Evolutionary conservation across 1,140 invertebrate genomes (phyloP).

Genomic region (Nasonia giraulti): DNA sequence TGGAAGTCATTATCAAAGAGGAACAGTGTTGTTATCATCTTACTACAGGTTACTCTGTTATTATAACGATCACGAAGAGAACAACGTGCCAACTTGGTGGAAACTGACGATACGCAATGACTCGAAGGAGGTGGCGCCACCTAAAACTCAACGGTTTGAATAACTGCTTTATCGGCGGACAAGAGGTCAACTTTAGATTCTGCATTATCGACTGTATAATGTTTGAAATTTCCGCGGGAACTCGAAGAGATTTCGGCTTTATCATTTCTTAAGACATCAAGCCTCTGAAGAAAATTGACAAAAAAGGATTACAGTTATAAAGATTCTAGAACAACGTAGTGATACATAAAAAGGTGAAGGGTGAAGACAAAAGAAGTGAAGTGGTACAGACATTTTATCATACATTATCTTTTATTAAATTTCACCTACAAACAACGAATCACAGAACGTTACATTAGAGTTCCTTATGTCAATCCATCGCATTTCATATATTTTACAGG

Average conservation of each 20-base stretch:
- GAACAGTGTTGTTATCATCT: neutral
- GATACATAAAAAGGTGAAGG: neutral
- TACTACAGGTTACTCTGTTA: too few species aligned
- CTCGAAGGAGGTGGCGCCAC: neutral
- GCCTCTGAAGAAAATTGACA: too few species aligned
- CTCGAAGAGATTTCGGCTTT: too few species aligned
- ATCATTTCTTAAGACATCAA: too few species aligned
- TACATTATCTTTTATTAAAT: slow-evolving; percentile 75
- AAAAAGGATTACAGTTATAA: too few species aligned
- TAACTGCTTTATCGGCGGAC: neutral
- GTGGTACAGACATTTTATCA: slow-evolving; percentile 57
- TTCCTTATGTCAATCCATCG: slow-evolving; percentile 73
- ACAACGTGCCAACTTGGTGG: too few species aligned
- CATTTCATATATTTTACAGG: slow-evolving; percentile 73
- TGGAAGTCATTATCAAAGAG: neutral
- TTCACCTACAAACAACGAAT: slow-evolving; percentile 76
- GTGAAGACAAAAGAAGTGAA: neutral
- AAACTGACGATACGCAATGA: neutral
- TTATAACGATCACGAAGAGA: too few species aligned
- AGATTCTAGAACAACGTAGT: too few species aligned
- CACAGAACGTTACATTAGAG: slow-evolving; percentile 76
- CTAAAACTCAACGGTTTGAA: neutral
- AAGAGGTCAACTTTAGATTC: too few species aligned
- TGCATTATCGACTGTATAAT: neutral
- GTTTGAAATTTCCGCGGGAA: neutral